Conservation (phyloP, 2,113 vertebrate species). For the Daubentonia madagascariensis region DNA sequence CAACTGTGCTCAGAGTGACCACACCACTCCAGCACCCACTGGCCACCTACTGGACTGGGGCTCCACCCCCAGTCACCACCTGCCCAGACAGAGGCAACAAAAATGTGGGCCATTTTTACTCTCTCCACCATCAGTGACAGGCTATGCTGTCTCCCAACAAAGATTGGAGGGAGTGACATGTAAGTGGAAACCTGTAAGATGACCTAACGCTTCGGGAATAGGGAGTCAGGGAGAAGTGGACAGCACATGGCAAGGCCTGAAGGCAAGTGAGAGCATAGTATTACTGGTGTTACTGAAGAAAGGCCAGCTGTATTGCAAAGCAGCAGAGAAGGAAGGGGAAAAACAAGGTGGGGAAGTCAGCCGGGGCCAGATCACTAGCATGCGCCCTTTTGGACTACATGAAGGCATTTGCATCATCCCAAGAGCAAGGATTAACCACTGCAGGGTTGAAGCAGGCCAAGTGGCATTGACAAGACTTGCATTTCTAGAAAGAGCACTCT, state of each 20-base stretch:
- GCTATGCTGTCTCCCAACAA: neutral
- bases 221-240: neutral
- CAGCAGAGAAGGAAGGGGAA: neutral
- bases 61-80: neutral
- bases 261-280: neutral
- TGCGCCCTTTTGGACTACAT: fast-evolving
- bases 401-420: neutral
- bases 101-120: neutral
- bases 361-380: neutral
- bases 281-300: neutral
- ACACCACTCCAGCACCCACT: neutral
- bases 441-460: neutral
- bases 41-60: neutral
- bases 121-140: neutral
- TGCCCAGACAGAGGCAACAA: neutral
- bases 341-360: neutral
- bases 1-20: neutral
- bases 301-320: neutral
- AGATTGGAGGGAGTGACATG: neutral
- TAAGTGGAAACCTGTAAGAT: neutral
- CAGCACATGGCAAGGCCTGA: neutral
- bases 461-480: fast-evolving
- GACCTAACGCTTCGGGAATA: neutral
- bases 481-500: neutral
- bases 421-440: neutral